Evolutionary conservation across 2,888 invertebrate genomes (phyloP), one percentile per base, ranked within the genome.

Genomic region (Tryphoninae sp.): DNA sequence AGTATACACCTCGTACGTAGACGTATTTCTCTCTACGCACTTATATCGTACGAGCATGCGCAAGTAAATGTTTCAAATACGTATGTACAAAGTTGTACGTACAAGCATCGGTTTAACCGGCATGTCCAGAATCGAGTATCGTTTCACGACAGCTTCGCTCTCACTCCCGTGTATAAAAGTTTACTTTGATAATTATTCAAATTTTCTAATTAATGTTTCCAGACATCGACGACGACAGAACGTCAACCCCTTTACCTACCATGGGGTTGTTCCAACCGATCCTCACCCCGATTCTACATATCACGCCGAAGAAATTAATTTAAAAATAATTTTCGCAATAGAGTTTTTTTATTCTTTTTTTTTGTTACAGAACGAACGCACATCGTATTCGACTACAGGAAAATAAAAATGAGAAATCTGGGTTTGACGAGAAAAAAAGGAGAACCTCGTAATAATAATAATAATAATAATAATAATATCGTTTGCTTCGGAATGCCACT

Each of bases 191-290:
- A 90, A 91, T 91, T 91, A 91, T 90, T 91, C 89, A 89, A 89
- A 90, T 90, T 90, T 91, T 90, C 90, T 91, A 90, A 90, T 91
- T 91, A 91, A 90, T 88, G 89, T 89, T 90, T 88, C 89, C 87
- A 64, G 58, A 55, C 68, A 85, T 86, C 87, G 86, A 89, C 90
- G 88, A 91, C 88, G 90, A 89, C 89, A 88, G 86, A 84, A 84
- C 86, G 78, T 85, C 81, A 80, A 84, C 84, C 49, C 84, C 83
- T 84, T 86, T 86, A 84, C 87, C 83, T 84, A 83, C 81, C 33
- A 3, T 1, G 33, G 33, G 33, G 33, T 6, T 33, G 33, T 4
- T 33, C 33, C 6, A 33, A 7, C 82, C 76, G 62, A 61, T n/a
- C 22, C 62, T 65, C 79, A 22, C 23, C 22, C 23, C 23, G 71